These are phyloP conservation scores for Drosophila yakuba DNA, from an alignment of 1,140 invertebrate genomes.

Conservation along the genomic window DNA sequence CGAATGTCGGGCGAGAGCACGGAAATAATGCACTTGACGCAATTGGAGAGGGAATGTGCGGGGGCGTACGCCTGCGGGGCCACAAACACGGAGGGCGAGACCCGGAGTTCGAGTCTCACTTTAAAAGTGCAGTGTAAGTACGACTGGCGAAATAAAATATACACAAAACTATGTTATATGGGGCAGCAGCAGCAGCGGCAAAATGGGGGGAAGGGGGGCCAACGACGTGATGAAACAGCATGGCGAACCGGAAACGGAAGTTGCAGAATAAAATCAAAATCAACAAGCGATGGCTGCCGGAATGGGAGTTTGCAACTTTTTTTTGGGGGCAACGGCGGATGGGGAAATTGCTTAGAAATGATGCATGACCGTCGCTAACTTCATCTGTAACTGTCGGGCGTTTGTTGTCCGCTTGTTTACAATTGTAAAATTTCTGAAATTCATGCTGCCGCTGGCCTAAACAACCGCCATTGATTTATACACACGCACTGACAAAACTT, in stretches of 20 bases:
- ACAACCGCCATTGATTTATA: conserved; percentile 78
- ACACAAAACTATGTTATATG: conserved; percentile 4
- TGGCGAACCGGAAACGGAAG: conserved; percentile 65
- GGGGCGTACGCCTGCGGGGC: conserved; percentile 90
- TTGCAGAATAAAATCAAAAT: conserved; percentile 74
- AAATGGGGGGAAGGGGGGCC: no score
- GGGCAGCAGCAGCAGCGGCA: neutral
- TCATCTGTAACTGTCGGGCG: conserved; percentile 32
- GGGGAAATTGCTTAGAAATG: conserved; percentile 83
- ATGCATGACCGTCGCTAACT: conserved; percentile 60
- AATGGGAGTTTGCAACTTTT: conserved; percentile 61
- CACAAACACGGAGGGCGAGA: conserved; percentile 89
- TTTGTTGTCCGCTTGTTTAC: conserved; percentile 61
- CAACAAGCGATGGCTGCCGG: conserved; percentile 36
- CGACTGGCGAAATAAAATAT: conserved; percentile 34
- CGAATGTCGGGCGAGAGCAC: conserved; percentile 84
- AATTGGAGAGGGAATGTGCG: conserved; percentile 85
- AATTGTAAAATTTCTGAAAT: conserved; percentile 64
- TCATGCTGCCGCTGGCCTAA: conserved; percentile 49
- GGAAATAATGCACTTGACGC: conserved; percentile 85
- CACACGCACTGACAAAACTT: conserved; percentile 65
- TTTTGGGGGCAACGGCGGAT: conserved; percentile 53
- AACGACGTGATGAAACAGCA: conserved; percentile 49
- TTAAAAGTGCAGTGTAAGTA: conserved; percentile 89
- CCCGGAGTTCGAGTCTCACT: conserved; percentile 87